Evolutionary conservation across 2,888 invertebrate genomes (phyloP), one percentile per base, ranked within the genome.

Genomic region (Calameuta idolon): DNA sequence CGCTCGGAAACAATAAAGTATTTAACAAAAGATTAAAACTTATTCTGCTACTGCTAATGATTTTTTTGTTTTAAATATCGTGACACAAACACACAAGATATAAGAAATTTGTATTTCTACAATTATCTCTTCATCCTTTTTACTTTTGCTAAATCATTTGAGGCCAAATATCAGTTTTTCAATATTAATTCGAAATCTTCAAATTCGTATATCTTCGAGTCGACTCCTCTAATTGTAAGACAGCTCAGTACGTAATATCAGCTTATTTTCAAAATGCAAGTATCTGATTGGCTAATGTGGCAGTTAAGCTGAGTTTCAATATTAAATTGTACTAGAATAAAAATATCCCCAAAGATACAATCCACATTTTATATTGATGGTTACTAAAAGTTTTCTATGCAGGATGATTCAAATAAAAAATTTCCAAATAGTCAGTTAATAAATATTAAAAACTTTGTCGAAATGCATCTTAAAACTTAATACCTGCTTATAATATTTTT

Each of bases 391-490:
- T 23, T 23, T 23, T 55, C 23, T 55, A 55, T 23, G 55, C 23
- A 15, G 55, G 15, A 5, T 23, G 1, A 23, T 5, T 55, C 23
- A 55, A 55, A 9, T 15, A 5, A 9, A 5, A 55, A 23, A 23
- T 55, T 55, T 79, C 78, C 69, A 77, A 81, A 77, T 82, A 73
- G 77, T 81, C 77, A 76, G 73, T 31, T 76, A 31, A 79, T 75
- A 31, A 40, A 73, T 79, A 81, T 75, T 80, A 77, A 79, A 77
- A 77, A 69, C 69, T 78, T 69, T 55, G 73, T 74, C 77, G 35
- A 69, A 78, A 76, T 30, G 78, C 77, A 80, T 80, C 82, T 75
- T 75, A 68, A 69, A 35, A 31, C 55, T 12, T 30, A 31, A 75
- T n/a, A 11, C 35, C 23, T 31, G 55, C n/a, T 31, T 75, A 55